Conservation (phyloP, 2,113 vertebrate genomes). For the Gracilinanus agilis region DNA sequence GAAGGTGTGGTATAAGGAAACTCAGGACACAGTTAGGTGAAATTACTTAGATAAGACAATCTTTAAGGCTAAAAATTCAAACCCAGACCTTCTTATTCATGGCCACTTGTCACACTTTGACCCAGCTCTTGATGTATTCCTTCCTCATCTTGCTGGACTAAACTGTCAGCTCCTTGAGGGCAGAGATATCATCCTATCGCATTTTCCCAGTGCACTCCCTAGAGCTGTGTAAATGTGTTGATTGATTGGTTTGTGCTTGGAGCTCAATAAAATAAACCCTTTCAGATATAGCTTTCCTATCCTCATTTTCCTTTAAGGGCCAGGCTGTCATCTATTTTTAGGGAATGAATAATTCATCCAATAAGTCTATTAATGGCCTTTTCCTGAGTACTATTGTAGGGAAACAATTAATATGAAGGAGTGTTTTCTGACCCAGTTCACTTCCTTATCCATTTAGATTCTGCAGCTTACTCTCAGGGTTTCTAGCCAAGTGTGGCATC, state of each 20-base stretch:
- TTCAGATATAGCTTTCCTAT: neutral
- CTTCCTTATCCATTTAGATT: neutral
- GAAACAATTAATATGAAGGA: neutral
- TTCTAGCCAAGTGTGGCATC: neutral
- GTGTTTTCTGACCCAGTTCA: constrained; percentile 4
- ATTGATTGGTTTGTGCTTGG: neutral
- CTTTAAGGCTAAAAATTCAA: neutral
- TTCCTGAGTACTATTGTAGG: neutral
- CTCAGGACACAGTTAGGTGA: too few species aligned
- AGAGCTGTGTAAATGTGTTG: neutral
- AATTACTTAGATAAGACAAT: neutral
- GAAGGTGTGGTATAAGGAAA: too few species aligned
- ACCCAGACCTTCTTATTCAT: neutral
- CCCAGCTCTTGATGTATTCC: neutral
- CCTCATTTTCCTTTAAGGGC: neutral
- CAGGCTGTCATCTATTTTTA: constrained; percentile 5
- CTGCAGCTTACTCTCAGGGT: neutral
- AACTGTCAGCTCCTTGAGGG: neutral
- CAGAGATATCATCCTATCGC: neutral
- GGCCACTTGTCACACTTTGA: neutral
- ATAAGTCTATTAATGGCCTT: constrained; percentile 9
- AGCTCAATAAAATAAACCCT: neutral
- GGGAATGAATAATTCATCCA: neutral
- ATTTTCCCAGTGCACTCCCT: neutral
- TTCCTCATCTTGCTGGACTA: neutral